A percentile compares a stretch with the other conserved stretches of the same genome.
Conservation (phyloP, 2,113 vertebrate genomes). For the Onychostruthus taczanowskii region DNA sequence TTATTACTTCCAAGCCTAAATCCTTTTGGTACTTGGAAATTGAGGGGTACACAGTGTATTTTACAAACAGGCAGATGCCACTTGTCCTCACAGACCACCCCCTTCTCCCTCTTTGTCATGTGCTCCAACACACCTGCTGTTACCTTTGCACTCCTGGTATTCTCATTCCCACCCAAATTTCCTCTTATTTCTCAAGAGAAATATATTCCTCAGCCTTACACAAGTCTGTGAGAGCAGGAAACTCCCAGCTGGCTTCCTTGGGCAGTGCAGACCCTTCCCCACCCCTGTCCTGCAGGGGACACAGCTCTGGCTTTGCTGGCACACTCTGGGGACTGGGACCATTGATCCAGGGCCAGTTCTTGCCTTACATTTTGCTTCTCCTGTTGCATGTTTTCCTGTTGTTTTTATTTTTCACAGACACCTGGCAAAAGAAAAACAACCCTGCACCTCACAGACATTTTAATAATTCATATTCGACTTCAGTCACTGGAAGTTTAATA, state of each 20-base stretch:
- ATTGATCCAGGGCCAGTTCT: background rate
- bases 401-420: conserved; percentile 14
- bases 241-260: background rate
- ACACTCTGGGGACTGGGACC: background rate
- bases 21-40: background rate
- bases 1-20: background rate
- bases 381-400: background rate
- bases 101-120: background rate
- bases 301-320: background rate
- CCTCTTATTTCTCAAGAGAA: background rate
- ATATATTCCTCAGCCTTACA: background rate
- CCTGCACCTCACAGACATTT: conserved; percentile 35
- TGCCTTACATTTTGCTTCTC: background rate
- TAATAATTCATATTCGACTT: conserved; percentile 66
- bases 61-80: background rate
- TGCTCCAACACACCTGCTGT: background rate
- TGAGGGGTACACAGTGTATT: background rate
- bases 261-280: background rate
- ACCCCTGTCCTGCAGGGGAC: background rate
- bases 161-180: background rate
- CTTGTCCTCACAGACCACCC: background rate
- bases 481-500: conserved; percentile 70
- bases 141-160: background rate
- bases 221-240: background rate
- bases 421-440: conserved; percentile 32